Base-by-base conservation (phyloP, 2,113 vertebrate species). In the Tetraodon nigroviridis region DNA sequence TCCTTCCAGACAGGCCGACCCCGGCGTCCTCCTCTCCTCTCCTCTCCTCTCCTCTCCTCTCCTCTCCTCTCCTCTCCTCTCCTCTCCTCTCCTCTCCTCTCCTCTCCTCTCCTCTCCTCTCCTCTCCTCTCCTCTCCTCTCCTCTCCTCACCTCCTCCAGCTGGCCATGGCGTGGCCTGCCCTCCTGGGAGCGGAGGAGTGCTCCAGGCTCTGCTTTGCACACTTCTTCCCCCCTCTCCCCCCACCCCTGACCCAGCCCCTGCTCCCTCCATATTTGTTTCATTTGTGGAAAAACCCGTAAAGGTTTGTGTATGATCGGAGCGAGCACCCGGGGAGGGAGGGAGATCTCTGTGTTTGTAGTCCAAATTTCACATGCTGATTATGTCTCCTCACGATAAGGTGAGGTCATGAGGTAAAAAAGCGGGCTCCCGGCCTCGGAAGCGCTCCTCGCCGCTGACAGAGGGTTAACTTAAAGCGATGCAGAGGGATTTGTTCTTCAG, bases 231-330 rank as follows among this genome's bases (percentile, higher is more conserved):
- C 27, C 55, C 7, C 20, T 16, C 55, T 21, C 21, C 29, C 22
- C 19, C 19, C 55, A 32, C 61, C 55, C 57, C 19, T 19, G 51
- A 48, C 51, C 70, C 65, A 55, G 29, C 50, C 29, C 60, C 76
- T 50, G 49, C 54, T 51, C 24, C 60, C 5, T 67, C 56, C 67
- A 72, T 80, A 80, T 86, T 83, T 83, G 73, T 81, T 81, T 84
- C 71, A 79, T 81, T 84, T 81, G 75, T 82, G 81, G 64, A 79
- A 84, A 88, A 85, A 78, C 69, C 57, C 60, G 71, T 81, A 84
- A 87, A 87, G 74, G 64, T 69, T 79, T 82, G 81, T 76, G 47
- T 69, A 71, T 78, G 75, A 80, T 82, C 64, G 51, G 78, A 71
- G 67, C 77, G 61, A 14, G 53, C 62, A 7, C 40, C 46, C 41